phyloP scores from a whole-genome alignment of 2,113 vertebrate genomes.

The Athene noctua region DNA sequence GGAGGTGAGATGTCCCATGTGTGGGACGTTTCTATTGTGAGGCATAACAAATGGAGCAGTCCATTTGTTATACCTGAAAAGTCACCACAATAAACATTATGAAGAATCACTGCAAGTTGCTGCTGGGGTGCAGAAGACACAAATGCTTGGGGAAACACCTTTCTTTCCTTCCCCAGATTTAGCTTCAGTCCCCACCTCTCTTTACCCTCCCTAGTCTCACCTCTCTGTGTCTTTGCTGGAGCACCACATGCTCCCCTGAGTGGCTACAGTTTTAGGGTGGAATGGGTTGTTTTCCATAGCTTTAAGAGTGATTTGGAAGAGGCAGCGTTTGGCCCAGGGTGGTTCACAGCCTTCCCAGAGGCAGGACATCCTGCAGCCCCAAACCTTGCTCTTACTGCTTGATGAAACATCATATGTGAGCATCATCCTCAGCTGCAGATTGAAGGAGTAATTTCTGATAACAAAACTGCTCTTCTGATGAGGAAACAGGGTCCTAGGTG shows the following conservation, averaged over 20 bases:
- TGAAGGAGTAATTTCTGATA: background rate
- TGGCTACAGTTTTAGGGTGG: background rate
- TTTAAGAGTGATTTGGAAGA: background rate
- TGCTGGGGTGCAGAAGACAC: background rate
- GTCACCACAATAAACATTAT: background rate
- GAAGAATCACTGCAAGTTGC: background rate
- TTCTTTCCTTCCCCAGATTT: background rate
- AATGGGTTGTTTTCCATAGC: background rate
- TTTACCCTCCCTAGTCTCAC: background rate
- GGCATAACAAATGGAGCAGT: background rate
- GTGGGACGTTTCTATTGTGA: background rate
- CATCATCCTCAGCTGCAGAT: background rate
- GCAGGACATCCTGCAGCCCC: background rate
- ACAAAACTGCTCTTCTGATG: background rate
- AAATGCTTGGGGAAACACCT: background rate
- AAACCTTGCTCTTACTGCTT: background rate
- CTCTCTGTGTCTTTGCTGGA: background rate
- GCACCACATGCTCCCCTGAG: background rate
- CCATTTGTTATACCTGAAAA: background rate
- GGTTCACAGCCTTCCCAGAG: background rate
- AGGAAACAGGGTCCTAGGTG: background rate
- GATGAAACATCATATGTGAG: fast-evolving
- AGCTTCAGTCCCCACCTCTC: background rate
- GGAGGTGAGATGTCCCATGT: no score
- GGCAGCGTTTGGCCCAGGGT: background rate